These are phyloP conservation scores for Eretmocerus hayati DNA, from an alignment of 2,888 invertebrate species.

Conservation along the genomic window DNA sequence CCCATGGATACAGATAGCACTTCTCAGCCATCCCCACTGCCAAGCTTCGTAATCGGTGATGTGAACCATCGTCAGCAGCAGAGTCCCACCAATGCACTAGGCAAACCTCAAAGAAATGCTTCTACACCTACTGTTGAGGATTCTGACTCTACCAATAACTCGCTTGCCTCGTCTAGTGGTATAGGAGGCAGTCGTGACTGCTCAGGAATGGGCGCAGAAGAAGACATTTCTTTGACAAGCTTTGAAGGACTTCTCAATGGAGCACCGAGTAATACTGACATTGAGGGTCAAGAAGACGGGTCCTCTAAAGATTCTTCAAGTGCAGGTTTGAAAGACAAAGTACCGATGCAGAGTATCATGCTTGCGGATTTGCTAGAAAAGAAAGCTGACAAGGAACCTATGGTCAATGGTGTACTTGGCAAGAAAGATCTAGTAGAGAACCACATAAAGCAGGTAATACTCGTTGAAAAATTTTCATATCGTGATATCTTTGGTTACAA, in stretches of 20 bases:
- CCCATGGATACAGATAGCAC: constrained; percentile 15
- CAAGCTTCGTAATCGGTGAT: not conserved
- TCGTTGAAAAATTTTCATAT: too few relatives aligned
- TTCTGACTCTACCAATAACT: constrained; percentile 52
- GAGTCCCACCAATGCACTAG: not conserved
- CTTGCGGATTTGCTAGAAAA: constrained; percentile 77
- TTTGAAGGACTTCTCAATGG: constrained; percentile 60
- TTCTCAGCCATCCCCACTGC: not conserved
- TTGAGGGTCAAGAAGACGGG: constrained; percentile 53
- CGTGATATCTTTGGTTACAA: too few relatives aligned
- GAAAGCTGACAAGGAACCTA: constrained; percentile 58
- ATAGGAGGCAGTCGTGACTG: constrained; percentile 47
- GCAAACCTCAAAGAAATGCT: constrained; percentile 15
- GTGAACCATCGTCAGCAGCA: too few relatives aligned
- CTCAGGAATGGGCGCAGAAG: constrained; percentile 50
- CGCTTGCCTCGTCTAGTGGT: constrained; percentile 54
- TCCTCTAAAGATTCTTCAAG: constrained; percentile 50
- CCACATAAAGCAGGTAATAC: constrained; percentile 52
- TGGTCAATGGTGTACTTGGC: constrained; percentile 54
- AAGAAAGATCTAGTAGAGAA: constrained; percentile 56
- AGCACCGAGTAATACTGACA: constrained; percentile 49
- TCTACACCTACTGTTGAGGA: constrained; percentile 45
- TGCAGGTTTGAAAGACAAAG: constrained; percentile 53
- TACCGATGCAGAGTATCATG: constrained; percentile 54
- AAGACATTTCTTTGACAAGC: constrained; percentile 57